Evolutionary conservation across 2,888 invertebrate genomes (phyloP), one percentile per base, ranked within the genome.

Genomic region (Drosophila picticornis): DNA sequence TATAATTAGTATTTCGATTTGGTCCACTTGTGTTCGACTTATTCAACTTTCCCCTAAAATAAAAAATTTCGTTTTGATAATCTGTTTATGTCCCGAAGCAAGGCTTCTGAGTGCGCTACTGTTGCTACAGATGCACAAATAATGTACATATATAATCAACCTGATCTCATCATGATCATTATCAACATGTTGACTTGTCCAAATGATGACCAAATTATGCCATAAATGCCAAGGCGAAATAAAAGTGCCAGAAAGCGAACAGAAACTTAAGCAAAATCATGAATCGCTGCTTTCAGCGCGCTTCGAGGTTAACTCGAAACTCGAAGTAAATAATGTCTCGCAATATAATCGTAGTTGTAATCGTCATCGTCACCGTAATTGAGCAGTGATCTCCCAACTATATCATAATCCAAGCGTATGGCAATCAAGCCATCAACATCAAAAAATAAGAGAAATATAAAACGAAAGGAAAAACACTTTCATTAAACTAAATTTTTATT

Each of bases 401-500:
- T 82, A 78, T 83, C 89, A 84, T 88, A 88, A 88, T 84, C 84
- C 87, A 52, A 38, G 57, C 53, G 56, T 40, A 51, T 72, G 82
- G 80, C 85, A 84, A 86, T 86, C 85, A 90, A 86, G 90, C 81
- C 88, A 89, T 85, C 90, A 90, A 78, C 70, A 67, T 61, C 61
- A 65, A 64, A 57, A 53, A 34, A 52, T 25, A 46, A 16, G 16
- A 25, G 16, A 22, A 46, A 19, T 34, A 43, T 9, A 29, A 84
- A 81, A 87, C 13, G 50, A 22, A 34, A 46, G 5, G 40, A 29
- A 84, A 89, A 88, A 86, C 85, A 88, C 90, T 90, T 86, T 86
- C 90, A 90, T 90, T 90, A 90, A 90, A 80, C 80, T 73, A 84
- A 80, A 86, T 73, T 88, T 89, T 90, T 90, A 88, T 86, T 84